Conservation (phyloP, 1,140 invertebrate species). For the Babylonia areolata region DNA sequence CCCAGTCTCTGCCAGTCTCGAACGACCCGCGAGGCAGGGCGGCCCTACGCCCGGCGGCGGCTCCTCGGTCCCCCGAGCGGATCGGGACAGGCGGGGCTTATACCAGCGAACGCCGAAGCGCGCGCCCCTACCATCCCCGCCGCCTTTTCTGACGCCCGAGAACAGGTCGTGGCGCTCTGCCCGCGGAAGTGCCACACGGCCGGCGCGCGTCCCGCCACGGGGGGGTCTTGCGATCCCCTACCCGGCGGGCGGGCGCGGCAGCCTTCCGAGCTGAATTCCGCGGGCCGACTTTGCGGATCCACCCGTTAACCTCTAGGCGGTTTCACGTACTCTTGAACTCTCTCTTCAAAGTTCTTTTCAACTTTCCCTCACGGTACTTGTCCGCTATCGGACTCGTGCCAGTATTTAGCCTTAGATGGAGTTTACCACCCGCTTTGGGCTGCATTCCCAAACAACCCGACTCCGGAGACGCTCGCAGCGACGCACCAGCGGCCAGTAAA, state of each 20-base stretch:
- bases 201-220: constrained; percentile 22
- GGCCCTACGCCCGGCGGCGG: constrained; percentile 5
- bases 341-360: constrained; percentile 93
- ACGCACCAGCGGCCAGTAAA: neutral
- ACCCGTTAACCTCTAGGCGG: constrained; percentile 84
- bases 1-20: constrained; percentile 32
- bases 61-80: constrained; percentile 39
- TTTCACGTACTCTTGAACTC: constrained; percentile 92
- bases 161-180: constrained; percentile 49
- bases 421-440: constrained; percentile 88
- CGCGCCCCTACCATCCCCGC: constrained; percentile 42
- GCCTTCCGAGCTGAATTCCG: constrained; percentile 58
- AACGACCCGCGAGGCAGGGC: neutral
- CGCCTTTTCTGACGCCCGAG: constrained; percentile 49
- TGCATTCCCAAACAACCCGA: constrained; percentile 82
- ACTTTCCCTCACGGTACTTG: constrained; percentile 94
- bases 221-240: neutral
- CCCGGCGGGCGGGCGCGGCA: neutral
- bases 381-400: constrained; percentile 90
- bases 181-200: constrained; percentile 41
- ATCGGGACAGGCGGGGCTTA: constrained; percentile 26
- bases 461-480: constrained; percentile 4
- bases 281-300: constrained; percentile 80
- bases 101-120: constrained; percentile 10
- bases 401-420: constrained; percentile 90